Evolutionary conservation across 1,140 invertebrate genomes (phyloP), one percentile per base, ranked within the genome.

Genomic region (Trichomalopsis sarcophagae): DNA sequence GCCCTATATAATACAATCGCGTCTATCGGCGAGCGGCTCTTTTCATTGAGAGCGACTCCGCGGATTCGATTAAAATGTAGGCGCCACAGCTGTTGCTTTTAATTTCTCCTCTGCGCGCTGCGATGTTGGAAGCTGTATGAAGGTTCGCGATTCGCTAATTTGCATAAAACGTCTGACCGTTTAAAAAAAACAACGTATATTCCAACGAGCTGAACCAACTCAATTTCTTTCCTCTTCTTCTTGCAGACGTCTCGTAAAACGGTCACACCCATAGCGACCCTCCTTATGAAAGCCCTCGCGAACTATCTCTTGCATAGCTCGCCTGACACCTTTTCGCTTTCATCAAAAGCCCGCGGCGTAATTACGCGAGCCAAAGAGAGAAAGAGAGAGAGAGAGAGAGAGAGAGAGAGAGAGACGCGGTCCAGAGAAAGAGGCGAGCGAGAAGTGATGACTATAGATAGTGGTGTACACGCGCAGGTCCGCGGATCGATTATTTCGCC

Each of bases 401-500:
- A n/a, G n/a, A n/a, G 50, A 55, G 11, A 14, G 9, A 14, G 17
- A 62, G 55, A 40, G 40, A 40, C 17, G 17, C 55, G 55, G 55
- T 62, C 55, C 55, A 50, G 47, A 27, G 13, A 50, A 36, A 77
- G 30, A 33, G 73, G 55, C 17, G 55, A 62, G 55, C 33, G 73
- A n/a, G 36, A 73, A 74, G 73, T n/a, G 73, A 74, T 36, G 33
- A 36, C 33, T 36, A 36, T 3, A 36, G 27, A 27, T 27, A 2
- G 11, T 6, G 69, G 27, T 74, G 73, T 36, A 74, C 14, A 55
- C n/a, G 40, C n/a, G 44, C 40, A 50, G 44, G 47, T 23, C 27
- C 55, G 82, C 74, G 74, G 82, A 84, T 84, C 82, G 75, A 84
- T 84, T 50, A 71, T 78, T 77, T 33, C 62, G 62, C 82, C 74